These are phyloP conservation scores for Mus pahari DNA, from an alignment of 2,113 vertebrate genomes.

Conservation along the genomic window DNA sequence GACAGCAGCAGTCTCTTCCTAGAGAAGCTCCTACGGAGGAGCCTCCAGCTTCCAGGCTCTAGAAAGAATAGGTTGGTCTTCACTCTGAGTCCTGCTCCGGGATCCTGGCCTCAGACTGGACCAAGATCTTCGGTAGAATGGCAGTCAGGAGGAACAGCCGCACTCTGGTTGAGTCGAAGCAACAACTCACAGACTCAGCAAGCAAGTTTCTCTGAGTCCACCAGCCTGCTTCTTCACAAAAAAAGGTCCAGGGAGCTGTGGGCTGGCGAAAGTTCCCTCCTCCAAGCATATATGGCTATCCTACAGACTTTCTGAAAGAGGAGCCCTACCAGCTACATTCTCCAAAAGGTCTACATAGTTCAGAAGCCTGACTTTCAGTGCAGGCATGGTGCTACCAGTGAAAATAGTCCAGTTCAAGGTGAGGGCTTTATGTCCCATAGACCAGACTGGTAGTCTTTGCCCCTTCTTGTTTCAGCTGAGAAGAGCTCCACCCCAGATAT, in stretches of 20 bases:
- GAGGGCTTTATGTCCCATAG: background rate
- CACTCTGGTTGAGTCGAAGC: background rate
- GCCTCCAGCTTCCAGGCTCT: background rate
- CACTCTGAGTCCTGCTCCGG: background rate
- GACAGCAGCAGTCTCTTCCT: background rate
- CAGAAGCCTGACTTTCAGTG: conserved; percentile 30
- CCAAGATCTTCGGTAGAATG: background rate
- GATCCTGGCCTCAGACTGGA: conserved; percentile 4
- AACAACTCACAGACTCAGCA: too few species aligned
- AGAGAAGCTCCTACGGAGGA: conserved; percentile 7
- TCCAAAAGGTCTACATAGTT: conserved; percentile 12
- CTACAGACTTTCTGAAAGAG: background rate
- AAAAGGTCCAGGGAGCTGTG: background rate
- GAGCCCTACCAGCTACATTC: background rate
- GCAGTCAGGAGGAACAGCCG: background rate
- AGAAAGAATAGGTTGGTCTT: background rate
- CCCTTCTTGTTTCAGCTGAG: background rate
- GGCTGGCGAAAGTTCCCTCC: background rate
- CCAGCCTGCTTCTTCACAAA: background rate
- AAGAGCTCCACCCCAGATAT: background rate
- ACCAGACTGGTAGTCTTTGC: background rate
- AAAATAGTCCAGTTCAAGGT: background rate
- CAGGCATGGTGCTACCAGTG: background rate
- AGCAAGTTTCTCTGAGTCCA: background rate
- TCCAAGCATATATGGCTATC: background rate